These are phyloP conservation scores for Paraplagusia blochii DNA, from an alignment of 2,113 vertebrate genomes.

Conservation along the genomic window DNA sequence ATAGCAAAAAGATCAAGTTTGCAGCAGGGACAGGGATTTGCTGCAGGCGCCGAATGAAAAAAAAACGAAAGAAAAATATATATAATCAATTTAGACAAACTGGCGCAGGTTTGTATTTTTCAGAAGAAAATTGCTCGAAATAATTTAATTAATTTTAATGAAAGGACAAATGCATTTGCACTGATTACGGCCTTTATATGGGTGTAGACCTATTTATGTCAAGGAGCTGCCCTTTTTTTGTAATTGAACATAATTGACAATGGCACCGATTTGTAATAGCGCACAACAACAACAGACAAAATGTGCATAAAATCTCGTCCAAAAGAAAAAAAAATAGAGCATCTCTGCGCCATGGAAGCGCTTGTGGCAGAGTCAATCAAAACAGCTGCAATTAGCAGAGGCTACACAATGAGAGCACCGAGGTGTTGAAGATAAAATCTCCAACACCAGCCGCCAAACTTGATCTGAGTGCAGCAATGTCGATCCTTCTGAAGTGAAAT, in stretches of 20 bases:
- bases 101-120: slow-evolving; percentile 9
- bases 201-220: slow-evolving; percentile 52
- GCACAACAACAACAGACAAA: slow-evolving; percentile 3
- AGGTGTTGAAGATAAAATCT: slow-evolving; percentile 18
- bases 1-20: slow-evolving; percentile 64
- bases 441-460: slow-evolving; percentile 41
- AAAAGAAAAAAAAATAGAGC: slow-evolving; percentile 14
- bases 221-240: slow-evolving; percentile 38
- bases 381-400: slow-evolving; percentile 66
- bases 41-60: slow-evolving; percentile 28
- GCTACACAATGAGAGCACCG: slow-evolving; percentile 39
- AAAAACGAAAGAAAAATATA: neutral
- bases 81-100: slow-evolving; percentile 27
- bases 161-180: slow-evolving; percentile 40
- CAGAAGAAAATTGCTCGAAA: slow-evolving; percentile 1
- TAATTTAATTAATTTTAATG: slow-evolving; percentile 45
- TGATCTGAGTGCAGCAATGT: slow-evolving; percentile 18
- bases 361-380: slow-evolving; percentile 34
- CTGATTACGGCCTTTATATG: slow-evolving; percentile 59
- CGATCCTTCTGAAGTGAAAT: slow-evolving; percentile 10
- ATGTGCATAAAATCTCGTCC: slow-evolving; percentile 10
- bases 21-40: slow-evolving; percentile 61
- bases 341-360: slow-evolving; percentile 21
- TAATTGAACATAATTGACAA: slow-evolving; percentile 28
- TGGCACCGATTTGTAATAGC: slow-evolving; percentile 29